Percentiles rank a stretch among this genome's conserved stretches.
phyloP scores from a whole-genome alignment of 1,140 invertebrate genomes.

The Adelges cooleyi region DNA sequence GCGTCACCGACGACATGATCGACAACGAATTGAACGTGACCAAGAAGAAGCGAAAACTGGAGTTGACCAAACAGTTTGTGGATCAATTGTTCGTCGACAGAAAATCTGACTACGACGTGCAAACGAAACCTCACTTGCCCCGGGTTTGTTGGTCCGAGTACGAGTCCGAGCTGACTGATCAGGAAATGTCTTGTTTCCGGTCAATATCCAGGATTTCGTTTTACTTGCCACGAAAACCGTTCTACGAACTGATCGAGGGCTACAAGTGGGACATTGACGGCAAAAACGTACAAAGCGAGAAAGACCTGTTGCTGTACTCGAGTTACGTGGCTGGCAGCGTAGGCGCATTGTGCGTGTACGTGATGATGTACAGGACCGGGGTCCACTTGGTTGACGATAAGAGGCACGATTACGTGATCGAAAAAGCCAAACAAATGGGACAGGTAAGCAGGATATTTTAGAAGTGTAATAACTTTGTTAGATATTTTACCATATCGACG shows the following conservation, averaged over 20 bases:
- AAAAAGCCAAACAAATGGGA: conserved; percentile 15
- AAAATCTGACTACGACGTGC: background rate
- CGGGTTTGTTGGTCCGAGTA: background rate
- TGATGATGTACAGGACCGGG: background rate
- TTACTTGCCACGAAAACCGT: conserved; percentile 5
- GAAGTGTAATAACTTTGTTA: too few relatives aligned
- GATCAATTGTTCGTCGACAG: background rate
- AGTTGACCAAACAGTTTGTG: background rate
- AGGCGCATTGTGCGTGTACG: background rate
- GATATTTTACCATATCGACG: too few relatives aligned
- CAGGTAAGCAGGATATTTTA: background rate
- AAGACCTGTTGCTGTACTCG: conserved; percentile 8
- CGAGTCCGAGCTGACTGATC: background rate
- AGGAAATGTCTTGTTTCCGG: conserved; percentile 6
- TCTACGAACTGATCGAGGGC: conserved; percentile 5
- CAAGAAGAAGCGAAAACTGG: background rate
- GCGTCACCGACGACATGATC: conserved; percentile 20
- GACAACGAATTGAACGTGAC: background rate
- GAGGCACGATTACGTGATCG: background rate
- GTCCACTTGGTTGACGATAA: background rate
- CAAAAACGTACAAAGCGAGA: background rate
- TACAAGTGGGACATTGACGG: background rate
- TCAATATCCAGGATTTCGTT: conserved; percentile 6
- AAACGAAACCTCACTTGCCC: background rate
- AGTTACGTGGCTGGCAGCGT: conserved; percentile 16